Conservation (phyloP, 2,797 vertebrate species). For the Adelosebastes latens region DNA sequence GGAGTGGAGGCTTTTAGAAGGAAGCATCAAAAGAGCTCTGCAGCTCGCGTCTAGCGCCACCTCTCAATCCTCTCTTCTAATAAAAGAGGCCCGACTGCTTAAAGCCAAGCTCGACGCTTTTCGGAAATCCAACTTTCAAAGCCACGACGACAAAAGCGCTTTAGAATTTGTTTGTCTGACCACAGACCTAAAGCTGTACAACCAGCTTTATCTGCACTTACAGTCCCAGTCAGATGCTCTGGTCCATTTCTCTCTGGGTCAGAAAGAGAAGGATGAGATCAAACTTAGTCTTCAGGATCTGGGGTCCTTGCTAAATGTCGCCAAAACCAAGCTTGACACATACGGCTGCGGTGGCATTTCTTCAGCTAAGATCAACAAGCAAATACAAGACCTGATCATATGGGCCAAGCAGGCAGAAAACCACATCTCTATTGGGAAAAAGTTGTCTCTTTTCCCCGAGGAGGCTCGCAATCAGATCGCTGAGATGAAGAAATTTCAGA, state of each 20-base stretch:
- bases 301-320: constrained; percentile 74
- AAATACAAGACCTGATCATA: constrained; percentile 80
- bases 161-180: constrained; percentile 65
- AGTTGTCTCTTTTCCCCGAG: constrained; percentile 86
- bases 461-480: constrained; percentile 85
- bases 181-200: constrained; percentile 81
- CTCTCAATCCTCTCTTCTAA: constrained; percentile 77
- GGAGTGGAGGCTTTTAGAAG: constrained; percentile 85
- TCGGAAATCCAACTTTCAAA: constrained; percentile 39
- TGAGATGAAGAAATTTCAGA: constrained; percentile 81
- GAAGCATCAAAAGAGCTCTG: constrained; percentile 79
- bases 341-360: constrained; percentile 25
- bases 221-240: constrained; percentile 81
- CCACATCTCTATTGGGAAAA: constrained; percentile 69
- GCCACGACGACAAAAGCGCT: constrained; percentile 42
- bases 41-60: constrained; percentile 78
- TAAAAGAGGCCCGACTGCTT: constrained; percentile 74
- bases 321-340: constrained; percentile 64
- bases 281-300: constrained; percentile 78
- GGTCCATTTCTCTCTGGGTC: constrained; percentile 85
- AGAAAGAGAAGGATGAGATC: constrained; percentile 84
- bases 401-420: constrained; percentile 85
- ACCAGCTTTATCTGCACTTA: constrained; percentile 78
- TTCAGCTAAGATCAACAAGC: constrained; percentile 72
- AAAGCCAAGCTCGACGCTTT: constrained; percentile 76